phyloP scores from a whole-genome alignment of 2,113 vertebrate genomes.

The Crocuta crocuta region DNA sequence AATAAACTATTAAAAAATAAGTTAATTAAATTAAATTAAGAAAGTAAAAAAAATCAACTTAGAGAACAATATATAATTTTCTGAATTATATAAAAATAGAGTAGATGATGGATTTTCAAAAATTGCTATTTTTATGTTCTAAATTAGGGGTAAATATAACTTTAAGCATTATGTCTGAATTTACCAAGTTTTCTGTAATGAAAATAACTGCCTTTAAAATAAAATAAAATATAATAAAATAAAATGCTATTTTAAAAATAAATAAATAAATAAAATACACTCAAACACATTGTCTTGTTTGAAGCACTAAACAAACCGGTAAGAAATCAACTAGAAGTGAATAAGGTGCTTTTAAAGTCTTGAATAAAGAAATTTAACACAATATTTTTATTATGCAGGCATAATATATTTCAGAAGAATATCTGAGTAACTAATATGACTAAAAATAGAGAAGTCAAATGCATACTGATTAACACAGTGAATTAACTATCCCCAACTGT shows the following conservation, averaged over 20 bases:
- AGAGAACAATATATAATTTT: not conserved
- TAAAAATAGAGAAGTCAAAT: constrained; percentile 62
- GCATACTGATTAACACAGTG: constrained; percentile 49
- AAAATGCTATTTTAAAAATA: not conserved
- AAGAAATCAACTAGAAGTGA: constrained; percentile 39
- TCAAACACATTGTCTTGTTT: constrained; percentile 27
- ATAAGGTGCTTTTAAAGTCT: constrained; percentile 52
- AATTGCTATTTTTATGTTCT: not conserved
- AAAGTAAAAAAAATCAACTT: not conserved
- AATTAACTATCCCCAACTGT: constrained; percentile 64
- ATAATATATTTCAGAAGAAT: constrained; percentile 56
- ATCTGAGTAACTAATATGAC: constrained; percentile 43
- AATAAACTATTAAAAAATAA: no score
- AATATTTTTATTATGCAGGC: constrained; percentile 47
- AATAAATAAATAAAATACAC: no score
- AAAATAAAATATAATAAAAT: not conserved
- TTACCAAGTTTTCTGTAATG: constrained; percentile 1
- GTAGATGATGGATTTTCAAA: not conserved
- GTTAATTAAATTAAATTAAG: no score
- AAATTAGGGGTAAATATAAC: not conserved
- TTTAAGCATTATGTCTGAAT: not conserved
- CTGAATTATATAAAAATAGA: not conserved
- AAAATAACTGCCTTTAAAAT: not conserved
- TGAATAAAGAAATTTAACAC: constrained; percentile 22
- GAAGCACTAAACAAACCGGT: constrained; percentile 38